phyloP scores from a whole-genome alignment of 2,888 invertebrate genomes.

The Trisateles emortualis region DNA sequence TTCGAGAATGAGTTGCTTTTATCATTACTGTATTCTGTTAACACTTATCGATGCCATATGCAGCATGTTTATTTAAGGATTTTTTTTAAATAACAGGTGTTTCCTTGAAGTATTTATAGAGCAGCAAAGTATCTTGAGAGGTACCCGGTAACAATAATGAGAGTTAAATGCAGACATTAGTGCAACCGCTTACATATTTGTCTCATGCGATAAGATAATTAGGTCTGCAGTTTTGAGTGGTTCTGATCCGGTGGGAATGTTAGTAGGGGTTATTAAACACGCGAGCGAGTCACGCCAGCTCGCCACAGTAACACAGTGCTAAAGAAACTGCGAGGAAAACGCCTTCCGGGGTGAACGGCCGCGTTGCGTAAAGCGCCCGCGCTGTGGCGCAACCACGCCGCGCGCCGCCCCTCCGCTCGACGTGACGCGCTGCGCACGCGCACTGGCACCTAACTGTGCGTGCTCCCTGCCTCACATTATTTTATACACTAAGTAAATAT shows the following conservation, averaged over 20 bases:
- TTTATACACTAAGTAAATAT: not conserved
- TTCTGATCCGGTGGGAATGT: slow-evolving; percentile 68
- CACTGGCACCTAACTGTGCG: slow-evolving; percentile 64
- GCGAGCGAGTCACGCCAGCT: slow-evolving; percentile 81
- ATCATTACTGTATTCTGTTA: not conserved
- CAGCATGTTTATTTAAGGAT: not conserved
- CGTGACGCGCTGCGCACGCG: slow-evolving; percentile 47
- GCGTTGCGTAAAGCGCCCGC: slow-evolving; percentile 81
- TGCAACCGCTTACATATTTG: slow-evolving; percentile 59
- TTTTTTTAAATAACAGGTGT: not conserved
- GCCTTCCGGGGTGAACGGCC: slow-evolving; percentile 86
- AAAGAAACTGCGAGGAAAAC: slow-evolving; percentile 85
- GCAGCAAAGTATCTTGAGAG: slow-evolving; percentile 18
- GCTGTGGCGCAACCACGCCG: slow-evolving; percentile 73
- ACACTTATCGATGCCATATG: not conserved
- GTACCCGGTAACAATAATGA: slow-evolving; percentile 19
- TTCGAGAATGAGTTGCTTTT: slow-evolving; percentile 25
- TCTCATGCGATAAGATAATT: slow-evolving; percentile 70
- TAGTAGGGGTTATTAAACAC: slow-evolving; percentile 65
- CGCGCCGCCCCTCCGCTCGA: slow-evolving; percentile 60
- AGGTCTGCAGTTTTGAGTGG: slow-evolving; percentile 66
- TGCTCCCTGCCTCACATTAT: slow-evolving; percentile 5
- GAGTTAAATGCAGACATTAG: slow-evolving; percentile 44
- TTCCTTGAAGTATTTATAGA: not conserved
- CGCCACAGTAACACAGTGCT: slow-evolving; percentile 81